A percentile compares a stretch with the other conserved stretches of the same genome.
Evolutionary conservation across 1,140 invertebrate genomes (phyloP).

Genomic region (Papilio helenus): DNA sequence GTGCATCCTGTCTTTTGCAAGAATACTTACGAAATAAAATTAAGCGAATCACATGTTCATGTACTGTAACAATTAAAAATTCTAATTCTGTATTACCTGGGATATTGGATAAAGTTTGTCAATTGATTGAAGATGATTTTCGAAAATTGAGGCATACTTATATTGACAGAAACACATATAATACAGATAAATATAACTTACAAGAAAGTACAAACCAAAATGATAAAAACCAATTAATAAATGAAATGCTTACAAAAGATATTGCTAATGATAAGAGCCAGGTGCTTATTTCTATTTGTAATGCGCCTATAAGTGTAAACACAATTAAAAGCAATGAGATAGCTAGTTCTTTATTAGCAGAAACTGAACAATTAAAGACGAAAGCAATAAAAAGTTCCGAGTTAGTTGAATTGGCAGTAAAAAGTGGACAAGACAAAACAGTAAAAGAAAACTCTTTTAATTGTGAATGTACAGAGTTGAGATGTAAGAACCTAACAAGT

Average conservation of each 20-base stretch:
- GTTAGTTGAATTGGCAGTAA: not conserved
- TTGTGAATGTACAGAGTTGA: not conserved
- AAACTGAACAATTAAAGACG: not conserved
- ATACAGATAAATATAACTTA: constrained; percentile 39
- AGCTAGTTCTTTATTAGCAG: not conserved
- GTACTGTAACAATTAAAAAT: constrained; percentile 46
- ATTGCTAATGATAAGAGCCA: not conserved
- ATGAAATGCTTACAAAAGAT: constrained; percentile 15
- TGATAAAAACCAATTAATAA: not conserved
- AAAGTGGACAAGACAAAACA: not conserved
- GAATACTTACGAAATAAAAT: constrained; percentile 77
- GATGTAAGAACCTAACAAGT: not conserved
- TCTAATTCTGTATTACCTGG: constrained; percentile 51
- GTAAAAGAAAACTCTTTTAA: not conserved
- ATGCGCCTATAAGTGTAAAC: not conserved
- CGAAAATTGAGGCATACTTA: constrained; percentile 60
- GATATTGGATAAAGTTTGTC: constrained; percentile 63
- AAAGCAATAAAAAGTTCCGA: not conserved
- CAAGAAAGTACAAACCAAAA: not conserved
- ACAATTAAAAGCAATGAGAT: not conserved
- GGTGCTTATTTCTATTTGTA: not conserved
- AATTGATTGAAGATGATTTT: constrained; percentile 74
- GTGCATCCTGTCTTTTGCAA: constrained; percentile 66
- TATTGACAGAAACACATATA: constrained; percentile 47
- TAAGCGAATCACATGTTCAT: constrained; percentile 62